Base-by-base conservation (phyloP, 2,888 invertebrate genomes). In the Tetragnatha montana region DNA sequence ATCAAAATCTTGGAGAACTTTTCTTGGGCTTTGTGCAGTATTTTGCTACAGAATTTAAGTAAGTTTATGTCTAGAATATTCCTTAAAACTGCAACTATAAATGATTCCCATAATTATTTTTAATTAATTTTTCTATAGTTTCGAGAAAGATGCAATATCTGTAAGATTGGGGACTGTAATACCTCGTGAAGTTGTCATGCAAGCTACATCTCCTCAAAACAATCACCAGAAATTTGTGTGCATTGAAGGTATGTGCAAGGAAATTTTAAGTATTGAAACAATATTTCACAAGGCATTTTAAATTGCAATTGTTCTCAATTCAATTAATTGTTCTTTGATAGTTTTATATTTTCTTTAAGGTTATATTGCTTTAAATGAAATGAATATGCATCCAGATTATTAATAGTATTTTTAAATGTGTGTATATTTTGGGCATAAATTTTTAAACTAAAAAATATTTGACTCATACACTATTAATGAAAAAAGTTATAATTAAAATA, bases 11-110 rank as follows among this genome's bases (percentile, higher is more conserved):
- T 35, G 98, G 97, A 14, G 96, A 98, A 94, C 95, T 98, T 86
- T 94, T 96, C 71, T 92, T 94, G 21, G 96, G 96, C 73, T 97
- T 99, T 94, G 95, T 99, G 92, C 95, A 96, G 89, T 99, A 98
- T 94, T 99, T 97, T 94, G 95, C 96, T 0, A 94, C 93, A 80
- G 92, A 81, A 60, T 91, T 89, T 70, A 80, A 91, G 91, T 91
- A 87, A 81, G 88, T 91, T 76, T 4, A 7, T 81, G 19, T 8
- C 19, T 50, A 1, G 10, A 60, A 60, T 60, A 60, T 60, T 4
- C 17, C 7, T 60, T 60, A 10, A 60, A 4, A 60, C 0, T 60
- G 4, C 60, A 60, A 8, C 0, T 60, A 10, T 60, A 17, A 17
- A 4, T 35, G 1, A 35, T 4, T 35, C 4, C 2, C 4, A 60